phyloP scores from a whole-genome alignment of 2,888 invertebrate genomes.

The Brenthis daphne region DNA sequence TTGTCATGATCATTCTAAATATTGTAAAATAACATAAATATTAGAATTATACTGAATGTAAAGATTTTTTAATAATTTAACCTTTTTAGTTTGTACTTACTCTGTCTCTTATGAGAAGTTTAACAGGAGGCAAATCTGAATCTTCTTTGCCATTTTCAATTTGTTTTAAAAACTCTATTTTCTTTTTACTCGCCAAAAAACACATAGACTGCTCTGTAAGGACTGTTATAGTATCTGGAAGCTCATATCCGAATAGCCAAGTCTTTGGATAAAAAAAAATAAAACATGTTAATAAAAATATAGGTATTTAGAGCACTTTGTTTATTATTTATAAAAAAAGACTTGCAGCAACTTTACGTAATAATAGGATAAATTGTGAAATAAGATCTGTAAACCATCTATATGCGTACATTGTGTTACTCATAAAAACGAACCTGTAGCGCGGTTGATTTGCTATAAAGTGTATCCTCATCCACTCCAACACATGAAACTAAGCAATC shows the following conservation, averaged over 20 bases:
- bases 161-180: constrained; percentile 97
- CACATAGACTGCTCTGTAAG: constrained; percentile 92
- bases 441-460: constrained; percentile 98
- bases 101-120: constrained; percentile 94
- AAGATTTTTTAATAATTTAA: constrained; percentile 17
- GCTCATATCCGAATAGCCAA: constrained; percentile 98
- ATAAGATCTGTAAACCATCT: constrained; percentile 1
- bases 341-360: not conserved
- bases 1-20: constrained; percentile 93
- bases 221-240: constrained; percentile 97
- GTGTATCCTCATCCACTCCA: constrained; percentile 96
- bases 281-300: constrained; percentile 21
- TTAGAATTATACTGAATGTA: constrained; percentile 34
- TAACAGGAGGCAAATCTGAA: constrained; percentile 89
- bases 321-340: constrained; percentile 1
- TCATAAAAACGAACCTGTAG: constrained; percentile 86
- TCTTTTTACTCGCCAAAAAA: constrained; percentile 98
- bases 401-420: constrained; percentile 49
- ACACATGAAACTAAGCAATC: constrained; percentile 96
- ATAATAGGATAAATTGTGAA: not conserved
- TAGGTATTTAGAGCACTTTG: not conserved
- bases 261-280: constrained; percentile 79
- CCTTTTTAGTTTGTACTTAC: constrained; percentile 76
- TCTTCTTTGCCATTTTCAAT: constrained; percentile 93
- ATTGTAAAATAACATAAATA: not conserved